A percentile compares a stretch with the other conserved stretches of the same genome.
Evolutionary conservation across 92 coral and sea anemone genomes (phyloP).

Genomic region (Metridium senile): DNA sequence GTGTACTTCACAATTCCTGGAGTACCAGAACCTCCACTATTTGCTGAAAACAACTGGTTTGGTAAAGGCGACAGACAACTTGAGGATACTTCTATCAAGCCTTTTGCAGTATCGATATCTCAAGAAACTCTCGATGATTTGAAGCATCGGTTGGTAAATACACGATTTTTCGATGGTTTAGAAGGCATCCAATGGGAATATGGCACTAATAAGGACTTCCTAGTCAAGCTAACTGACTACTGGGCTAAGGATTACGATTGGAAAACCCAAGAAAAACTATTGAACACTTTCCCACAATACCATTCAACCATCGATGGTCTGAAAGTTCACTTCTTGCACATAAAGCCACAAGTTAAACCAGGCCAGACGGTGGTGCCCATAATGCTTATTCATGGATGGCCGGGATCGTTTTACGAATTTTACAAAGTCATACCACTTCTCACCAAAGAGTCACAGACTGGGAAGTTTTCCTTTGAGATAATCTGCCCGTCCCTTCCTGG

Average conservation of each 20-base stretch:
- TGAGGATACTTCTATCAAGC: conserved; percentile 46
- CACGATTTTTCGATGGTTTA: conserved; percentile 70
- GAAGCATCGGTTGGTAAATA: conserved; percentile 59
- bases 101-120: conserved; percentile 49
- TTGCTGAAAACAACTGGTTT: conserved; percentile 71
- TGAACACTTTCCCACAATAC: conserved; percentile 69
- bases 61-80: conserved; percentile 50
- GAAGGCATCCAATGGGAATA: conserved; percentile 87
- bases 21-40: conserved; percentile 11
- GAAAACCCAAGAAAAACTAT: conserved; percentile 65
- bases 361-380: conserved; percentile 74
- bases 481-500: conserved; percentile 97
- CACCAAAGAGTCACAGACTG: conserved; percentile 31
- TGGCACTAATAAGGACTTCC: conserved; percentile 63
- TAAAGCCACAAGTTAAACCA: conserved; percentile 59
- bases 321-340: conserved; percentile 76
- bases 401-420: conserved; percentile 93
- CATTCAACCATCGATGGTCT: conserved; percentile 81
- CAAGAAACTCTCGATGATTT: conserved; percentile 65
- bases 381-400: conserved; percentile 95
- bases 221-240: conserved; percentile 63
- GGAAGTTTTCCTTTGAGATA: conserved; percentile 69
- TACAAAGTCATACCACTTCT: conserved; percentile 74
- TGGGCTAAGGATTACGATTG: conserved; percentile 82
- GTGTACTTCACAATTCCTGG: conserved; percentile 12